Evolutionary conservation across 2,797 vertebrate species (phyloP).

Genomic region (Enteromius trimaculatus): DNA sequence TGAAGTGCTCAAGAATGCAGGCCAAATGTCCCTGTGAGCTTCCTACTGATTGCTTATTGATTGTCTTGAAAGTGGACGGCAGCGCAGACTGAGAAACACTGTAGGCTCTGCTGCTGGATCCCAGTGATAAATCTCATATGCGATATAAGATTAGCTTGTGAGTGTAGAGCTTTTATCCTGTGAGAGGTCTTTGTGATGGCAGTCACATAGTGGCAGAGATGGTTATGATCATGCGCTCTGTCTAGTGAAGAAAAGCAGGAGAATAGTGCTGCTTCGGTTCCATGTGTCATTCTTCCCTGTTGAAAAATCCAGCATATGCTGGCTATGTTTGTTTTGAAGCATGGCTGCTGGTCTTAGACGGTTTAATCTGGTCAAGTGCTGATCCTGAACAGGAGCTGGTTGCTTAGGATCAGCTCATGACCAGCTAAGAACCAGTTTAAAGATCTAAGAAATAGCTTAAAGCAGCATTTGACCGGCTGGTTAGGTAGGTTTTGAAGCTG

Average conservation of each 20-base stretch:
- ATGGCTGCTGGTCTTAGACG: too few species aligned
- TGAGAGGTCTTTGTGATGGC: constrained; percentile 14
- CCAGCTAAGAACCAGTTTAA: too few species aligned
- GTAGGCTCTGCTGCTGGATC: constrained; percentile 19
- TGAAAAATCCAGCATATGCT: too few species aligned
- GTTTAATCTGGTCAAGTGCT: too few species aligned
- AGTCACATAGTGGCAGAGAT: constrained; percentile 16
- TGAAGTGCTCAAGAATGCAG: constrained; percentile 23
- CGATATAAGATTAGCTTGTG: constrained; percentile 26
- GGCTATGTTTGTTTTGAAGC: too few species aligned
- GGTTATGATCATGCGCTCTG: background rate
- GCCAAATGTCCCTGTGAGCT: constrained; percentile 41
- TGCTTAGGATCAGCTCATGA: too few species aligned
- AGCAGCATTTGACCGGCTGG: too few species aligned
- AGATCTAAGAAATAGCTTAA: too few species aligned
- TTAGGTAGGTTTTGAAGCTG: too few species aligned
- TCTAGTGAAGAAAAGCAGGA: background rate
- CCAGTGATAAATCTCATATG: constrained; percentile 19
- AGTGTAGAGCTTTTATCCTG: background rate
- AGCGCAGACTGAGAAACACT: constrained; percentile 12
- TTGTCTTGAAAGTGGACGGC: constrained; percentile 35
- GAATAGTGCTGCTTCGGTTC: background rate
- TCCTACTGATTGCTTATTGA: constrained; percentile 55
- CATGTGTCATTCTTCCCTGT: background rate
- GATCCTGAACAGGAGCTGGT: too few species aligned